Evolutionary conservation across 2,797 vertebrate genomes (phyloP).

Genomic region (Amblyraja radiata): DNA sequence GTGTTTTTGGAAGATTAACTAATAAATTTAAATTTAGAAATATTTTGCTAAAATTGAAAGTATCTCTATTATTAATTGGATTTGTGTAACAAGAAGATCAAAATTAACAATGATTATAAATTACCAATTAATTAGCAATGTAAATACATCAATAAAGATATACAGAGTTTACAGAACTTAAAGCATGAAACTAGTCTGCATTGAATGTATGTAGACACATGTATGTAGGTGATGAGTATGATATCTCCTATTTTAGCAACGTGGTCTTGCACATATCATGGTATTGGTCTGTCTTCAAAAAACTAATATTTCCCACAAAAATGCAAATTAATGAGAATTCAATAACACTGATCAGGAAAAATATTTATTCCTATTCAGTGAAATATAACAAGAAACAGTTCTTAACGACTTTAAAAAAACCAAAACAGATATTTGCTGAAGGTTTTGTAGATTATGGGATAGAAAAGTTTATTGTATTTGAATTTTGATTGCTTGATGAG

Average conservation of each 20-base stretch:
- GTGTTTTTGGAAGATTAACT: background rate
- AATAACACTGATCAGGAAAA: background rate
- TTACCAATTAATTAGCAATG: background rate
- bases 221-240: background rate
- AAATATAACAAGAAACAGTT: background rate
- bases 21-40: background rate
- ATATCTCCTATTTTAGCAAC: background rate
- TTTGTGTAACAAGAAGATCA: background rate
- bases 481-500: background rate
- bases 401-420: background rate
- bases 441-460: background rate
- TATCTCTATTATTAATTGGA: background rate
- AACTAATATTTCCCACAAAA: background rate
- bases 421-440: background rate
- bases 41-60: background rate
- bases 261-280: background rate
- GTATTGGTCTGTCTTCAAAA: background rate
- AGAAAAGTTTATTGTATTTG: background rate
- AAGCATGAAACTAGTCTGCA: background rate
- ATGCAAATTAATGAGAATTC: background rate
- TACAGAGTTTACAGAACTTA: background rate
- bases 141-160: background rate
- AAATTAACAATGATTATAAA: background rate
- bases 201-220: background rate
- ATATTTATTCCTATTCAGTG: background rate